Percentiles rank a stretch among this genome's conserved stretches.
phyloP scores from a whole-genome alignment of 30 jellyfish, hydroid and myxozoan genomes.

The Cassiopea andromeda region DNA sequence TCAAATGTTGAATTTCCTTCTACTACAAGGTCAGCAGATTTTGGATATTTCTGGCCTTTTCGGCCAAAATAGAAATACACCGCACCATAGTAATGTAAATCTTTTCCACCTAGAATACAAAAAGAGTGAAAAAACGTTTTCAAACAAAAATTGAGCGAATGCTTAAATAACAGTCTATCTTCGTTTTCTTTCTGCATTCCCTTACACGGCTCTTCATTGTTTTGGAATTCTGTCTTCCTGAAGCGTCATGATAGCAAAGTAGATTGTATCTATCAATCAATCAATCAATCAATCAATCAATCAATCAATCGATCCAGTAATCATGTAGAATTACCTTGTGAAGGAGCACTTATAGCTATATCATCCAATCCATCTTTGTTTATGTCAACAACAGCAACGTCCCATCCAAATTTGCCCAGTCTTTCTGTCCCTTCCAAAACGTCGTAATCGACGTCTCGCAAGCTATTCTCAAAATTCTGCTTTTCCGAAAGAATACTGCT shows the following conservation, averaged over 20 bases:
- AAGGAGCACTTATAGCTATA: slow-evolving; percentile 81
- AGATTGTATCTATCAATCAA: no score
- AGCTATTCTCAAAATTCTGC: neutral
- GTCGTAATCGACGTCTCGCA: slow-evolving; percentile 9
- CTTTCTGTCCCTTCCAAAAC: slow-evolving; percentile 67
- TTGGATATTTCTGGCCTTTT: slow-evolving; percentile 26
- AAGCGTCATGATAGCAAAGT: no score
- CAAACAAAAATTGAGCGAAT: no score
- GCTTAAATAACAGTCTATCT: no score
- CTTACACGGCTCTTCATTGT: no score
- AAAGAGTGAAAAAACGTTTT: no score
- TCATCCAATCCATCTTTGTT: slow-evolving; percentile 82
- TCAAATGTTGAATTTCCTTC: slow-evolving; percentile 58
- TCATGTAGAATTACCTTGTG: slow-evolving; percentile 40
- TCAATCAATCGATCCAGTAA: no score
- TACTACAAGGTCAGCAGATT: slow-evolving; percentile 50
- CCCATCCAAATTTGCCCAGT: slow-evolving; percentile 86
- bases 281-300: neutral
- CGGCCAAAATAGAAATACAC: slow-evolving; percentile 74
- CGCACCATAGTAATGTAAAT: slow-evolving; percentile 70
- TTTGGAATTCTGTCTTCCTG: no score
- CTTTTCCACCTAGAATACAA: slow-evolving; percentile 55
- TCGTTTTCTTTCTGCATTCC: no score
- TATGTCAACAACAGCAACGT: slow-evolving; percentile 57
- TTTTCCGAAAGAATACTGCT: neutral